These are phyloP conservation scores for Lethenteron camtschaticum DNA, from an alignment of 2,113 vertebrate genomes.

Conservation along the genomic window DNA sequence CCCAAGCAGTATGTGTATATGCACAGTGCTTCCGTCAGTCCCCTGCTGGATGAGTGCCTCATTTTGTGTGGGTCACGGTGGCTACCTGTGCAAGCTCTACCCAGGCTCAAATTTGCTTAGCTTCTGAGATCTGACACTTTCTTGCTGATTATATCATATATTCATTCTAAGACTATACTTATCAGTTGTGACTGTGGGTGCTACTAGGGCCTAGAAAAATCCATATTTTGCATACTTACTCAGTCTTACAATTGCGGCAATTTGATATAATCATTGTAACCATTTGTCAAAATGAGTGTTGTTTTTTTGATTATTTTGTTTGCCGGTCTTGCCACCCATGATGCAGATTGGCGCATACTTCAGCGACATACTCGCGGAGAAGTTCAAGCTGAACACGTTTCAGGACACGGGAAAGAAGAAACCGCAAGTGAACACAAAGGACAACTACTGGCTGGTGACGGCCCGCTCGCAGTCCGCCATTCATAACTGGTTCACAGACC, in stretches of 20 bases:
- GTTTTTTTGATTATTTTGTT: background rate
- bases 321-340: background rate
- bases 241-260: background rate
- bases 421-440: constrained; percentile 94
- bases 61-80: too few species aligned
- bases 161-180: too few species aligned
- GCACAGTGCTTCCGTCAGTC: too few species aligned
- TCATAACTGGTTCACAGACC: constrained; percentile 97
- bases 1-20: too few species aligned
- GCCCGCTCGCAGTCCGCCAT: constrained; percentile 88
- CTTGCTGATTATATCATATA: too few species aligned
- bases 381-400: constrained; percentile 76
- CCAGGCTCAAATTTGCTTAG: too few species aligned
- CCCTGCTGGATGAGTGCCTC: too few species aligned
- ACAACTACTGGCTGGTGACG: constrained; percentile 93
- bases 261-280: background rate
- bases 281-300: background rate
- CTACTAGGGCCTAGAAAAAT: too few species aligned
- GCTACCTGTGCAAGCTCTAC: too few species aligned
- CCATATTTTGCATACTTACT: too few species aligned
- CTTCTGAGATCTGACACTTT: too few species aligned
- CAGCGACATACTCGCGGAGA: constrained; percentile 95
- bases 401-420: constrained; percentile 75
- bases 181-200: too few species aligned
- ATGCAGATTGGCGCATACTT: constrained; percentile 96